Evolutionary conservation across 1,140 invertebrate species (phyloP).

Genomic region (Pseudomyrmex pallidus): DNA sequence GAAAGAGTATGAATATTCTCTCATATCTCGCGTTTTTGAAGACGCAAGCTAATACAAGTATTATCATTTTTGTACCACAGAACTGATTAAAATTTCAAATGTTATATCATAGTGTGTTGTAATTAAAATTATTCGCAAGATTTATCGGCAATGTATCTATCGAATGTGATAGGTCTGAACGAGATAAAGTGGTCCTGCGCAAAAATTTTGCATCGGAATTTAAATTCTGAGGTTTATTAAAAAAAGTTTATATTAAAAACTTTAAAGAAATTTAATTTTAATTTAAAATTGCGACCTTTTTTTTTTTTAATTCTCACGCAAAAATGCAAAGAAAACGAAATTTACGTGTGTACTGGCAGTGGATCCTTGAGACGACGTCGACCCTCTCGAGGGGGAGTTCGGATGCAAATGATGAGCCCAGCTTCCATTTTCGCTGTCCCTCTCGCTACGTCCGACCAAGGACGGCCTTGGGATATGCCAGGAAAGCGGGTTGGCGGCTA

Average conservation of each 20-base stretch:
- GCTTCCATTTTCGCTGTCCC: slow-evolving; percentile 81
- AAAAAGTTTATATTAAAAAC: no score
- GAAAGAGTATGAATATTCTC: no score
- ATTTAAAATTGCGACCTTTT: not conserved
- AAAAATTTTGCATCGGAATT: not conserved
- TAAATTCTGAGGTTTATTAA: not conserved
- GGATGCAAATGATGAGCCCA: slow-evolving; percentile 80
- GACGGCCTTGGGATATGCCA: slow-evolving; percentile 93
- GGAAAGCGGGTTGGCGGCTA: slow-evolving; percentile 79
- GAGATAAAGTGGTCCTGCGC: not conserved
- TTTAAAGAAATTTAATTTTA: not conserved
- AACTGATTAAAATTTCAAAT: not conserved
- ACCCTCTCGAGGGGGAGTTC: slow-evolving; percentile 86
- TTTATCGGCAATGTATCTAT: not conserved
- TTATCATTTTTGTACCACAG: not conserved
- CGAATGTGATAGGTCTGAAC: not conserved
- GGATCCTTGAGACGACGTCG: slow-evolving; percentile 91
- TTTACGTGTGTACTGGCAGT: slow-evolving; percentile 91
- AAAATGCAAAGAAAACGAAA: slow-evolving; percentile 21
- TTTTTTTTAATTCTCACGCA: not conserved
- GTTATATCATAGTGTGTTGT: not conserved
- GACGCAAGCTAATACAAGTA: no score
- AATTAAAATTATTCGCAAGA: slow-evolving; percentile 1
- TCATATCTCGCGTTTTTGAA: no score
- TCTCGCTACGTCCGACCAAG: slow-evolving; percentile 85